Evolutionary conservation across 2,888 invertebrate species (phyloP), one percentile per base, ranked within the genome.

Genomic region (Dysmachus trigonus): DNA sequence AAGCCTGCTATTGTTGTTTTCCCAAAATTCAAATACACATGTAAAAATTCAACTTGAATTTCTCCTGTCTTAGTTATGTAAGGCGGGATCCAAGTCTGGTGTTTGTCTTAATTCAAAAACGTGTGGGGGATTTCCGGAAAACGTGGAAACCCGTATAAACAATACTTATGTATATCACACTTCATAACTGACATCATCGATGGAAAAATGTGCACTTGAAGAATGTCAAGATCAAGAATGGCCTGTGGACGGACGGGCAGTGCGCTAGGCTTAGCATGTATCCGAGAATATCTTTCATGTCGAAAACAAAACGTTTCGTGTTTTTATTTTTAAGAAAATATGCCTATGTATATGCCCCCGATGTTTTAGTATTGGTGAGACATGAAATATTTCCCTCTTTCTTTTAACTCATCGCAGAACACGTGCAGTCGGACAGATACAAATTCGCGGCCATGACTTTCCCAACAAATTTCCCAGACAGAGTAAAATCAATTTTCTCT

Each of bases 121-220:
- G 73, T 73, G 73, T 31, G 73, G 73, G 71, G 31, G 71, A 15
- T 72, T 72, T 31, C 31, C 71, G 10, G 13, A 72, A 31, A 72
- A 72, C 18, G 71, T 18, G 71, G 71, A 31, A 72, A 62, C 27
- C 2, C 27, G 27, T 72, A 30, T 27, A 47, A 47, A 62, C 62
- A 62, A 62, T 22, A 27, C 2, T 33, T 30, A n/a, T 73, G 33
- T 73, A 22, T 73, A 33, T 73, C 33, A 33, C 73, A 73, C 73
- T 31, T 73, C 33, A n/a, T 31, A 73, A 73, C 73, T 73, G 73
- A 73, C 73, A 73, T 73, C 73, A 73, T 33, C 31, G 33, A 15
- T 73, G 73, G n/a, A 33, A 73, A 73, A 73, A 73, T 73, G 31
- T 73, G 73, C 73, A 73, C 73, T 73, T 33, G 73, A 73, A 73